Percentiles rank a stretch among this genome's conserved stretches.
phyloP scores from a whole-genome alignment of 2,797 vertebrate genomes.

The Ctenopoma multispine region DNA sequence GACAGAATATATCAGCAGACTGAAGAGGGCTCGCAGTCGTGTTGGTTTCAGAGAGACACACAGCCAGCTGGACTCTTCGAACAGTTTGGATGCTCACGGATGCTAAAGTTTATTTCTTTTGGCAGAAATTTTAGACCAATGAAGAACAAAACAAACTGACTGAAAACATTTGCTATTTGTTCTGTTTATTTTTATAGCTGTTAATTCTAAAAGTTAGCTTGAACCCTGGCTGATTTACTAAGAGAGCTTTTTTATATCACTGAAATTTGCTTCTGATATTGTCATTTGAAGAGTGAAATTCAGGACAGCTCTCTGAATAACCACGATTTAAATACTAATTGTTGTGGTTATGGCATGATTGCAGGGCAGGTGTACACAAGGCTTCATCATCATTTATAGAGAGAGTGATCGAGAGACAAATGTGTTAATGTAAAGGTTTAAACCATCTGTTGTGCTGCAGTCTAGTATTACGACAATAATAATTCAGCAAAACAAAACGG shows the following conservation, averaged over 20 bases:
- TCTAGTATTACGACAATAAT: conserved; percentile 57
- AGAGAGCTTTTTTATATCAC: neutral
- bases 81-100: conserved; percentile 13
- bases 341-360: conserved; percentile 40
- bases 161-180: no score
- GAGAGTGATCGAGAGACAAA: conserved; percentile 32
- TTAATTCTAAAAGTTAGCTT: neutral
- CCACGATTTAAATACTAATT: conserved; percentile 9
- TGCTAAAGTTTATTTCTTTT: conserved; percentile 15
- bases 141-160: neutral
- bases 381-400: conserved; percentile 1
- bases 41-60: conserved; percentile 27
- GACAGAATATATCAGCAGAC: conserved; percentile 12
- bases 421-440: conserved; percentile 26
- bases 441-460: conserved; percentile 15
- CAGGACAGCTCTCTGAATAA: neutral
- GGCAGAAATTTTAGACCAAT: conserved; percentile 1
- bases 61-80: conserved; percentile 39
- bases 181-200: neutral
- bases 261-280: conserved; percentile 5
- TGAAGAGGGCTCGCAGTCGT: conserved; percentile 27
- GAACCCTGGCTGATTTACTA: neutral
- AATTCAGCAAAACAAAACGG: conserved; percentile 50
- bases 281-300: neutral
- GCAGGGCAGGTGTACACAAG: conserved; percentile 23